These are phyloP conservation scores for Carollia perspicillata DNA, from an alignment of 2,113 vertebrate species.

Conservation along the genomic window DNA sequence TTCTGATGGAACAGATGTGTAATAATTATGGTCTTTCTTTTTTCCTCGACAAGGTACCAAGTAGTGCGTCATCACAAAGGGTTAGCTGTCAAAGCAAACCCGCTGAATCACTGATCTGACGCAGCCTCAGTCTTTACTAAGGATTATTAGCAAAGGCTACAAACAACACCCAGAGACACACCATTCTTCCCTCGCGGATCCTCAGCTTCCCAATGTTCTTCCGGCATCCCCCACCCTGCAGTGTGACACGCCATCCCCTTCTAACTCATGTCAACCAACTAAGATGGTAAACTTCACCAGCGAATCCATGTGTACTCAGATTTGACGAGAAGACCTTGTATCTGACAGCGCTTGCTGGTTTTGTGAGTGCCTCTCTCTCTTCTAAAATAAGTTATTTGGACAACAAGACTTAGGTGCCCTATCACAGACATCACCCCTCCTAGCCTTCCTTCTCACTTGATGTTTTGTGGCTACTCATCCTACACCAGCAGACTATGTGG, in stretches of 20 bases:
- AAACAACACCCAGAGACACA: not conserved
- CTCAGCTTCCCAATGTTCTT: not conserved
- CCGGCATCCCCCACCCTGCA: too few relatives aligned
- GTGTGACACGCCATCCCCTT: too few relatives aligned
- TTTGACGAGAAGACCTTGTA: not conserved
- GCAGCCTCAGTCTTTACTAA: not conserved
- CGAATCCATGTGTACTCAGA: not conserved
- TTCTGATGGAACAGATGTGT: not conserved
- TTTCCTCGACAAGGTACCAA: not conserved
- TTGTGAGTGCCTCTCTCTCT: not conserved
- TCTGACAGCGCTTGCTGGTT: not conserved
- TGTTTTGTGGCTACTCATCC: not conserved
- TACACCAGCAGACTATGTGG: not conserved
- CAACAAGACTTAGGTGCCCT: not conserved
- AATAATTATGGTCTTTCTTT: not conserved
- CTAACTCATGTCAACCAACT: not conserved
- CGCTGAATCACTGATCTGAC: not conserved
- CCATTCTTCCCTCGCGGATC: not conserved
- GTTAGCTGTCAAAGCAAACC: not conserved
- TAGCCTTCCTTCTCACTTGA: not conserved
- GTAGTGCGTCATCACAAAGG: not conserved
- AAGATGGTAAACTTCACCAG: not conserved
- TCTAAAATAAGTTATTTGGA: not conserved
- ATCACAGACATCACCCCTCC: not conserved
- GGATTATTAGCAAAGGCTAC: not conserved